Evolutionary conservation across 2,888 invertebrate species (phyloP).

Genomic region (Polyommatus icarus): DNA sequence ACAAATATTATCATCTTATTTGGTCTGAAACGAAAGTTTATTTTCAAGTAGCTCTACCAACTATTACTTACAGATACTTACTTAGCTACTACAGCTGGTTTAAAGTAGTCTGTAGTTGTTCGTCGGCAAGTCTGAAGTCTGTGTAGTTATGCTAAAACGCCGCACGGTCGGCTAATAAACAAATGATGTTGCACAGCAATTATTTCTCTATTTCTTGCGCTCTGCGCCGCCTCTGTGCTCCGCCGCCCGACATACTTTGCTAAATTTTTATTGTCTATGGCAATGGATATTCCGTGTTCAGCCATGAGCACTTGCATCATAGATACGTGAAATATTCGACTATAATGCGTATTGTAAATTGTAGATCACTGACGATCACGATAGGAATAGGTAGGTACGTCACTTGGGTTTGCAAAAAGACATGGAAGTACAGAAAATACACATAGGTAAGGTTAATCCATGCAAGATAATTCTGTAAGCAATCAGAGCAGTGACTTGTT

Average conservation of each 20-base stretch:
- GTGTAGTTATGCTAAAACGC: constrained; percentile 70
- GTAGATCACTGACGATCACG: no score
- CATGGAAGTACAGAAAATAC: no score
- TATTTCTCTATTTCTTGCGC: constrained; percentile 69
- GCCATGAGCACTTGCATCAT: not conserved
- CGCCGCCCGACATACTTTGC: constrained; percentile 35
- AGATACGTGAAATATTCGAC: not conserved
- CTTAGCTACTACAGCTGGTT: not conserved
- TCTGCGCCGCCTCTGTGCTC: constrained; percentile 63
- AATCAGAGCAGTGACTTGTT: no score
- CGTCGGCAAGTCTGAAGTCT: constrained; percentile 30
- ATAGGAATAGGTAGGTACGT: no score
- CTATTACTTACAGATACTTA: no score
- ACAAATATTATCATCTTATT: no score
- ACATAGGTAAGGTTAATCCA: no score
- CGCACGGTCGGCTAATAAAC: constrained; percentile 69
- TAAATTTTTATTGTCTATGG: constrained; percentile 2
- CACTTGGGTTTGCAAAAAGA: no score
- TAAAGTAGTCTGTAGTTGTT: not conserved
- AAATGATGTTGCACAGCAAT: constrained; percentile 72
- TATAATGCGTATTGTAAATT: not conserved
- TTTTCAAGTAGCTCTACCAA: no score
- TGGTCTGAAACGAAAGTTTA: no score
- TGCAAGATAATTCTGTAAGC: no score
- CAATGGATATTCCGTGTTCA: constrained; percentile 21